Base-by-base conservation (phyloP, 2,888 invertebrate genomes). In the Acronicta alni region DNA sequence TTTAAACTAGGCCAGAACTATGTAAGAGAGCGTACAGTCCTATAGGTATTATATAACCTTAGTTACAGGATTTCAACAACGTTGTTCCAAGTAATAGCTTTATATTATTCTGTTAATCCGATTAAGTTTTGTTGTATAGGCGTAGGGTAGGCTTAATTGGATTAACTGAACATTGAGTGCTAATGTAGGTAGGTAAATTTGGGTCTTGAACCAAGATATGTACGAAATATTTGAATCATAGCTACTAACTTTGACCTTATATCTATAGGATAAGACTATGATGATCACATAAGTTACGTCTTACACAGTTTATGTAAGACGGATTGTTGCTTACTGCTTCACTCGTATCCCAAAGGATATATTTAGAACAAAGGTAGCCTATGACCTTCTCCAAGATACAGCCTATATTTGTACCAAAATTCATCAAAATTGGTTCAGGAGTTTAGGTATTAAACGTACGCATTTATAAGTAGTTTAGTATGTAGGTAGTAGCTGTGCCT, bases 101-200 rank as follows among this genome's bases (percentile, higher is more conserved):
- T 51, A 16, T 60, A 65, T 56, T 46, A 59, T 57, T 59, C 39
- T 37, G 18, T 41, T 39, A 46, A 57, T 52, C 18, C 18, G 37
- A 16, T 23, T 38, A 57, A 54, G 53, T 67, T 67, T 62, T 53
- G 26, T 51, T 64, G 54, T 67, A 54, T 44, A 38, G 48, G 37
- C 42, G 20, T 30, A n/a, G 10, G 58, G 16, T 14, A 55, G 35
- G 32, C 46, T 54, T 52, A 67, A 64, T 68, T 68, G 42, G 64
- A 53, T 59, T 42, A 56, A 23, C 42, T 15, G 17, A 16, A 18
- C 42, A 41, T 42, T 32, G 7, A 16, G 32, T 51, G 15, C 15
- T 41, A 18, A 35, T 35, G 30, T 30, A 12, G 30, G 30, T 3
- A n/a, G 35, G 35, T 35, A 14, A 35, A 35, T n/a, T 35, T 35